phyloP scores from a whole-genome alignment of 2,888 invertebrate species.

The Drosophila anceps region DNA sequence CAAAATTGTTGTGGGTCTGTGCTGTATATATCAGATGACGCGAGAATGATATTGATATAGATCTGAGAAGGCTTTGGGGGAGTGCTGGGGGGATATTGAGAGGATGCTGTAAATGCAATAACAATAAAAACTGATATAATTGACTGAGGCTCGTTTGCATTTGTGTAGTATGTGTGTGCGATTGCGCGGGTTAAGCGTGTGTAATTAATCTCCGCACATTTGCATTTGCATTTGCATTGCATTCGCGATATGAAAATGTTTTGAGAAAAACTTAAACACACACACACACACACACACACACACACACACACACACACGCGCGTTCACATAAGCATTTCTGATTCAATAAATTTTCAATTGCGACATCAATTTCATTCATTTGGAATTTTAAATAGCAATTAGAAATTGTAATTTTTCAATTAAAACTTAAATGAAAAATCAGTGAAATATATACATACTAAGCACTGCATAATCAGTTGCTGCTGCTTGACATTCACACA shows the following conservation, averaged over 20 bases:
- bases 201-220: constrained; percentile 75
- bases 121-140: constrained; percentile 72
- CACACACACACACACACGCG: constrained; percentile 21
- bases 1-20: constrained; percentile 34
- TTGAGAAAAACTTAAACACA: constrained; percentile 20
- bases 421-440: constrained; percentile 7
- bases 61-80: not conserved
- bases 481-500: not conserved
- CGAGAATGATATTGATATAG: constrained; percentile 32
- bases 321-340: constrained; percentile 4
- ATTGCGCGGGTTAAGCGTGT: constrained; percentile 25
- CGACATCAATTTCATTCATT: constrained; percentile 46
- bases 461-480: constrained; percentile 16
- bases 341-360: constrained; percentile 57
- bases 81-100: not conserved
- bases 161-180: constrained; percentile 12
- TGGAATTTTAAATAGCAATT: constrained; percentile 25
- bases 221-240: constrained; percentile 71
- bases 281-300: constrained; percentile 17
- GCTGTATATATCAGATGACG: constrained; percentile 41
- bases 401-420: constrained; percentile 30
- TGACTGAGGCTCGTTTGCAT: constrained; percentile 47
- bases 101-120: constrained; percentile 64
- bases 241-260: constrained; percentile 30
- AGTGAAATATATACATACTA: constrained; percentile 14